phyloP scores from a whole-genome alignment of 2,888 invertebrate genomes.

The Gibbula magus region DNA sequence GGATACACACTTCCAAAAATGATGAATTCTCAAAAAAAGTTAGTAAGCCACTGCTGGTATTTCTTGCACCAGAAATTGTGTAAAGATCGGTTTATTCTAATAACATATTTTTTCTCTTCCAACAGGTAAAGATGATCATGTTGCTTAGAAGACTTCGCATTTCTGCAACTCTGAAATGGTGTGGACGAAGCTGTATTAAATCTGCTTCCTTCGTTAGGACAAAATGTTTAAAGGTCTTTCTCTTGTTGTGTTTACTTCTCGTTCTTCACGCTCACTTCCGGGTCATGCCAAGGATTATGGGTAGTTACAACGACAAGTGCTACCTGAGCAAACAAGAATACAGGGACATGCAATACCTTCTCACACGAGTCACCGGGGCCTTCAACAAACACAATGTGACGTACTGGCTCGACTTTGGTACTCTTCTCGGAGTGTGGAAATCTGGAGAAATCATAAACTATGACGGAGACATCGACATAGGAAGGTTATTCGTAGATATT shows the following conservation, averaged over 20 bases:
- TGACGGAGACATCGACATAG: conserved; percentile 29
- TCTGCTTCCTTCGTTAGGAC: no score
- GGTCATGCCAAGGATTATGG: conserved; percentile 19
- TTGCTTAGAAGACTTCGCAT: no score
- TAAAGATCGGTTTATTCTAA: no score
- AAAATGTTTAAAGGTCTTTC: not conserved
- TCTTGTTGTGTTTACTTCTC: not conserved
- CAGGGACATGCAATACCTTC: conserved; percentile 12
- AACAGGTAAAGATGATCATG: no score
- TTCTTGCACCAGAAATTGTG: no score
- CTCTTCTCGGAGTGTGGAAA: conserved; percentile 20
- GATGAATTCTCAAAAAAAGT: no score
- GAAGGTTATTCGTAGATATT: not conserved
- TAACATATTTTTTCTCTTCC: no score
- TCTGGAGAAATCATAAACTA: conserved; percentile 24
- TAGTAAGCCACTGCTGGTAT: no score
- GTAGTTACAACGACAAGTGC: conserved; percentile 27
- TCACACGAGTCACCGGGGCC: not conserved
- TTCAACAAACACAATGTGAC: conserved; percentile 28
- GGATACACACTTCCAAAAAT: no score
- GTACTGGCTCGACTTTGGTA: conserved; percentile 33
- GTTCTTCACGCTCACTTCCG: not conserved
- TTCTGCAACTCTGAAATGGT: no score
- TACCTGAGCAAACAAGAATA: not conserved
- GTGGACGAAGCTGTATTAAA: not conserved